These are phyloP conservation scores for Solenopsis invicta DNA, from an alignment of 1,140 invertebrate genomes.

Conservation along the genomic window DNA sequence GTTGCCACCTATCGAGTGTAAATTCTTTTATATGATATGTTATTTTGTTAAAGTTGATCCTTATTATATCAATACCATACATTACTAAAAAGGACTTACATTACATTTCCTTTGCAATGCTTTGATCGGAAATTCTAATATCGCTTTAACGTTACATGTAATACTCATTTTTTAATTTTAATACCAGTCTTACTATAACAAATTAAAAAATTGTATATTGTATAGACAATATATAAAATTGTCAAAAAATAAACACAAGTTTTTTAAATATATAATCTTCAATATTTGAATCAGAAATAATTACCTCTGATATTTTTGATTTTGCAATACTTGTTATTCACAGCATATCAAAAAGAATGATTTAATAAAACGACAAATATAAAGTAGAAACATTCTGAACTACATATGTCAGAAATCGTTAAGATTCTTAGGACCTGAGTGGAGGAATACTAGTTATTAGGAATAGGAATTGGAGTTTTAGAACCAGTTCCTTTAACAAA, in stretches of 20 bases:
- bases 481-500: too few relatives aligned
- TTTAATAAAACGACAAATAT: not conserved
- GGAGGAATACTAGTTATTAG: too few relatives aligned
- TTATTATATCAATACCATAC: not conserved
- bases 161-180: slow-evolving; percentile 1
- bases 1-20: slow-evolving; percentile 90
- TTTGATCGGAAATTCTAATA: not conserved
- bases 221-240: not conserved
- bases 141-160: not conserved
- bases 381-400: not conserved
- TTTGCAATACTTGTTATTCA: not conserved
- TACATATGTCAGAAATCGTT: not conserved
- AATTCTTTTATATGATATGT: slow-evolving; percentile 17
- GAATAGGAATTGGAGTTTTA: too few relatives aligned
- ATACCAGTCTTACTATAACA: not conserved
- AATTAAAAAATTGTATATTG: not conserved
- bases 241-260: not conserved
- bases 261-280: not conserved
- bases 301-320: not conserved
- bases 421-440: too few relatives aligned
- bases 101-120: not conserved
- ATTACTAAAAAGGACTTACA: not conserved
- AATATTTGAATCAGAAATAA: not conserved
- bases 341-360: not conserved
- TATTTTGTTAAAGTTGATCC: not conserved